Evolutionary conservation across 2,888 invertebrate genomes (phyloP).

Genomic region (Papilio protenor): DNA sequence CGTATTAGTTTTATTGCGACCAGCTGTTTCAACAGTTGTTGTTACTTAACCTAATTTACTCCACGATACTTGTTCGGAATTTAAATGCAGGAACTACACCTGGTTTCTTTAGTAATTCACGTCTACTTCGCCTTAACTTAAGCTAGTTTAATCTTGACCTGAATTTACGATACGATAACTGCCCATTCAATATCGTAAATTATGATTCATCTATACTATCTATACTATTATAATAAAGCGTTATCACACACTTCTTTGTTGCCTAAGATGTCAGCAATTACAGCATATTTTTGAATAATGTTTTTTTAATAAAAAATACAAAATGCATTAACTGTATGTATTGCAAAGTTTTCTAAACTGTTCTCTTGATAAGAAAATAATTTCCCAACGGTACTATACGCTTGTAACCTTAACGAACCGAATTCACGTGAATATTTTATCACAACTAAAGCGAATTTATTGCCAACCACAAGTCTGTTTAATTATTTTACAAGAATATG

Average conservation of each 20-base stretch:
- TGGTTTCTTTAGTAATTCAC: slow-evolving; percentile 24
- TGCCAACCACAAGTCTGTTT: not conserved
- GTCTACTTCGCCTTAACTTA: not conserved
- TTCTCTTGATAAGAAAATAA: slow-evolving; percentile 13
- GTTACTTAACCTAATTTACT: slow-evolving; percentile 11
- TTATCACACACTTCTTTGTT: too few relatives aligned
- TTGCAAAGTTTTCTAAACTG: not conserved
- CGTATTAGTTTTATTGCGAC: not conserved
- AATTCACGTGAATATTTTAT: slow-evolving; percentile 15
- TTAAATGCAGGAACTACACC: slow-evolving; percentile 20
- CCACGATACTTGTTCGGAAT: not conserved
- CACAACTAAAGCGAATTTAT: slow-evolving; percentile 5
- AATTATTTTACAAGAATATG: slow-evolving; percentile 5
- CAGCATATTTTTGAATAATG: too few relatives aligned
- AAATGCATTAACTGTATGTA: not conserved
- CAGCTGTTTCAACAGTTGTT: slow-evolving; percentile 19
- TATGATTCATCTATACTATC: not conserved
- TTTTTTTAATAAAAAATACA: not conserved
- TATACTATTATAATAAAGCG: too few relatives aligned
- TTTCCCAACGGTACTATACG: slow-evolving; percentile 15
- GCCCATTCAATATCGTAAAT: not conserved
- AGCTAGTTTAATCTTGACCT: slow-evolving; percentile 18
- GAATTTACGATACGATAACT: slow-evolving; percentile 5
- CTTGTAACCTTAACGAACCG: slow-evolving; percentile 11
- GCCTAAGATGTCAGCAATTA: too few relatives aligned